A percentile compares a stretch with the other conserved stretches of the same genome.
These are phyloP conservation scores for Vanacampus margaritifer DNA, from an alignment of 2,113 vertebrate genomes.

Conservation along the genomic window DNA sequence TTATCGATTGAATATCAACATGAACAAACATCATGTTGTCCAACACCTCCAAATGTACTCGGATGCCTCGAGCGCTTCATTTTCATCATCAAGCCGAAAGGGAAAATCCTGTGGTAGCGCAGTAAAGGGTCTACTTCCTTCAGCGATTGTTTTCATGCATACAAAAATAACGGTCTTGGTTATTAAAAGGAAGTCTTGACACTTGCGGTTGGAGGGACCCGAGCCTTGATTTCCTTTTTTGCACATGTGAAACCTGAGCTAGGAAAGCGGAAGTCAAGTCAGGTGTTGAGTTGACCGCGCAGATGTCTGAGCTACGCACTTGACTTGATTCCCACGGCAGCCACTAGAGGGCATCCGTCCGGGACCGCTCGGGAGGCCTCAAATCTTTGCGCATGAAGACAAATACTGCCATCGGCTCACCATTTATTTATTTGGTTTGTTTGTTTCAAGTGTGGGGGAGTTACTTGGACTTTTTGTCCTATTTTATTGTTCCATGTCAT, in stretches of 20 bases:
- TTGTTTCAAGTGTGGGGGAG: no score
- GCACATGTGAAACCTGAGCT: background rate
- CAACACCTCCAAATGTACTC: background rate
- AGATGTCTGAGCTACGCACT: background rate
- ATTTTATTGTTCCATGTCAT: no score
- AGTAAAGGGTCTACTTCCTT: background rate
- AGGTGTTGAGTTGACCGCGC: background rate
- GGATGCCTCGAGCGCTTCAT: background rate
- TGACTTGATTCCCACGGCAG: background rate
- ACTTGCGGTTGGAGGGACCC: background rate
- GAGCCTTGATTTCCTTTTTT: background rate
- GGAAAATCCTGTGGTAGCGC: background rate
- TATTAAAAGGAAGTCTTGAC: slow-evolving; percentile 11
- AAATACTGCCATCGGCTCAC: background rate
- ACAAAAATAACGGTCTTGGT: background rate
- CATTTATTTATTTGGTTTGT: no score
- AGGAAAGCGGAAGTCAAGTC: background rate
- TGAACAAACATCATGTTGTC: background rate
- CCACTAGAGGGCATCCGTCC: background rate
- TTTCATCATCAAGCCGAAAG: background rate
- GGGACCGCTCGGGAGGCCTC: no score
- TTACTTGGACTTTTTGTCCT: no score
- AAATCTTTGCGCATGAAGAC: background rate
- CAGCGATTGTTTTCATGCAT: background rate
- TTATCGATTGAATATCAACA: no score